phyloP scores from a whole-genome alignment of 2,888 invertebrate species.

The Stenodera caucasica region DNA sequence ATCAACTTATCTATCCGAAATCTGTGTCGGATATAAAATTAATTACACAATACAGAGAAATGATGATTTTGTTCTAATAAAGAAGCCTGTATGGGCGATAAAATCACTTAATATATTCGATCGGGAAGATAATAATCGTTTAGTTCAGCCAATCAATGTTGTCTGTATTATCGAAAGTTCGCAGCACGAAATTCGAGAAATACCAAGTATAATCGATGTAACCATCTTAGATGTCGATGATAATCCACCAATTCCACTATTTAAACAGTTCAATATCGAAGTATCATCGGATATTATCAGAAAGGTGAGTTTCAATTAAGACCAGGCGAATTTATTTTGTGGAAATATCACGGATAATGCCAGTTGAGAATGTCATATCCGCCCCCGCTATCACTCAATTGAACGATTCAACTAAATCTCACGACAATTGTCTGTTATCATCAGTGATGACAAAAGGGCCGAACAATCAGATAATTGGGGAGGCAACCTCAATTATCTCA shows the following conservation, averaged over 20 bases:
- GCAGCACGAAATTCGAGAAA: conserved; percentile 47
- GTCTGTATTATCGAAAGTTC: conserved; percentile 55
- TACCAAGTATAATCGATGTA: conserved; percentile 51
- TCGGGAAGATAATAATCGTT: conserved; percentile 44
- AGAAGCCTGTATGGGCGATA: conserved; percentile 39
- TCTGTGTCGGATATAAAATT: conserved; percentile 59
- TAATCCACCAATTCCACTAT: conserved; percentile 55
- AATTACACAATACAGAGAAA: conserved; percentile 50
- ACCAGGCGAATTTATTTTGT: no score
- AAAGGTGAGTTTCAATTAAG: conserved; percentile 45
- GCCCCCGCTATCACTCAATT: conserved; percentile 12
- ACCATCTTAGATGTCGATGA: conserved; percentile 59
- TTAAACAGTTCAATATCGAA: conserved; percentile 46
- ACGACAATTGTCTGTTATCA: background rate
- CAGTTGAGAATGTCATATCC: conserved; percentile 10
- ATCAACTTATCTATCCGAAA: conserved; percentile 46
- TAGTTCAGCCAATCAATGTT: conserved; percentile 45
- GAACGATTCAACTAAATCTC: conserved; percentile 10
- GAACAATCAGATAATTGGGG: background rate
- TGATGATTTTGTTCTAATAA: conserved; percentile 17
- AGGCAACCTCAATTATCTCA: no score
- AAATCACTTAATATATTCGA: conserved; percentile 49
- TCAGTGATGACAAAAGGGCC: background rate
- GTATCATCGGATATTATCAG: conserved; percentile 42
- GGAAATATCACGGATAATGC: no score